phyloP scores from a whole-genome alignment of 2,113 vertebrate genomes.

The Corydoras sp. region DNA sequence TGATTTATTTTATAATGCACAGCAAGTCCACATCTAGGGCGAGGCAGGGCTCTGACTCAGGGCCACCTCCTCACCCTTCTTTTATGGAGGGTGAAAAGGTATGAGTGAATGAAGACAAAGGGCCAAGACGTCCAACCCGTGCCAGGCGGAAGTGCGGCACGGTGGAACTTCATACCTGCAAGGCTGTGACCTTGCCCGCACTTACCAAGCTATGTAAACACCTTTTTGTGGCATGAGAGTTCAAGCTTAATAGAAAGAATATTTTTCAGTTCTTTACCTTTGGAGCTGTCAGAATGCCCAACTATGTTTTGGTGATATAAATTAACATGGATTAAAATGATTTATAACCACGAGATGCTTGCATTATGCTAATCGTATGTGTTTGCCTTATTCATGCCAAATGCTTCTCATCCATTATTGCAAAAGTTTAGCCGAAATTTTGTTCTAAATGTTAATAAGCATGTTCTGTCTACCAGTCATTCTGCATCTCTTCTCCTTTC shows the following conservation, averaged over 20 bases:
- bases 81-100: slow-evolving; percentile 51
- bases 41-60: slow-evolving; percentile 68
- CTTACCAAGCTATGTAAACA: slow-evolving; percentile 24
- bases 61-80: slow-evolving; percentile 58
- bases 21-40: slow-evolving; percentile 62
- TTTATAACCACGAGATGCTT: neutral
- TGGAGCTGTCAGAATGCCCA: too few relatives aligned
- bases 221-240: slow-evolving; percentile 15
- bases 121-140: slow-evolving; percentile 6
- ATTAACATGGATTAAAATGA: neutral
- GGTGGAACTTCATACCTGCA: slow-evolving; percentile 3
- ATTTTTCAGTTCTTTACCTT: neutral
- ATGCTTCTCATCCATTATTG: slow-evolving; percentile 54
- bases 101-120: slow-evolving; percentile 35
- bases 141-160: slow-evolving; percentile 19
- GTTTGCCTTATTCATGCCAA: slow-evolving; percentile 34
- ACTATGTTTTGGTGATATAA: neutral
- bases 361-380: neutral
- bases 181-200: slow-evolving; percentile 24
- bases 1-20: slow-evolving; percentile 81
- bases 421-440: slow-evolving; percentile 24
- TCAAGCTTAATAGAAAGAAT: neutral
- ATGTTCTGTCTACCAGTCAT: slow-evolving; percentile 43
- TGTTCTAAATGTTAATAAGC: slow-evolving; percentile 62
- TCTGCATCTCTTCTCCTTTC: slow-evolving; percentile 50